Evolutionary conservation across 2,888 invertebrate genomes (phyloP), one percentile per base, ranked within the genome.

Genomic region (Epirrita christyi): DNA sequence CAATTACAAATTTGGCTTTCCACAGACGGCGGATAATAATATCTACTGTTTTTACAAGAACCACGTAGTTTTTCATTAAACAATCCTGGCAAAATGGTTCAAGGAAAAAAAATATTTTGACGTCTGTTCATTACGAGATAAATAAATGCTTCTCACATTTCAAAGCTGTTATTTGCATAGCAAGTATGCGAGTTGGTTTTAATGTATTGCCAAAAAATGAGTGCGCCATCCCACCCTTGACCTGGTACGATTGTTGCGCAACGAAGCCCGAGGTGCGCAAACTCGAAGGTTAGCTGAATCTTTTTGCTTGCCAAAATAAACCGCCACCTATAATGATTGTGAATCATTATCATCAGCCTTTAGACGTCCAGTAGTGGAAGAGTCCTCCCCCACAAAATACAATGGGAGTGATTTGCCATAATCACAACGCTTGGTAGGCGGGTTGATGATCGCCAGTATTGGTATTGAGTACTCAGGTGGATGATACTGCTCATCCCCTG

Each of bases 191-290:
- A 77, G 59, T 58, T 61, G 72, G 72, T 77, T 73, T 75, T 56
- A 64, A 65, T 59, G 63, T 65, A 76, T 81, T 78, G 80, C 81
- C 83, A 82, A 87, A 88, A n/a, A 86, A 81, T 84, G 80, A 83
- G 83, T 82, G 79, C 79, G 80, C 77, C 82, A 79, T 78, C 68
- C 72, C 78, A 85, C 85, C 90, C 90, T 90, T 90, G 90, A 89
- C 91, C 90, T 68, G 82, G 34, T 70, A 40, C 29, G 48, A 48
- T 38, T 44, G 72, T 89, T 90, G 81, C 83, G 83, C 80, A 88
- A 89, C 84, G 77, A 68, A 68, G 63, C 72, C 73, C 77, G 80
- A 83, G 83, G 81, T 81, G 80, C 71, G 71, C 71, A 67, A 68
- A 69, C 68, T 64, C 60, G 83, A 86, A 88, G 88, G 87, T 81